phyloP scores from a whole-genome alignment of 2,797 vertebrate species.

The Enteromius argenteus region DNA sequence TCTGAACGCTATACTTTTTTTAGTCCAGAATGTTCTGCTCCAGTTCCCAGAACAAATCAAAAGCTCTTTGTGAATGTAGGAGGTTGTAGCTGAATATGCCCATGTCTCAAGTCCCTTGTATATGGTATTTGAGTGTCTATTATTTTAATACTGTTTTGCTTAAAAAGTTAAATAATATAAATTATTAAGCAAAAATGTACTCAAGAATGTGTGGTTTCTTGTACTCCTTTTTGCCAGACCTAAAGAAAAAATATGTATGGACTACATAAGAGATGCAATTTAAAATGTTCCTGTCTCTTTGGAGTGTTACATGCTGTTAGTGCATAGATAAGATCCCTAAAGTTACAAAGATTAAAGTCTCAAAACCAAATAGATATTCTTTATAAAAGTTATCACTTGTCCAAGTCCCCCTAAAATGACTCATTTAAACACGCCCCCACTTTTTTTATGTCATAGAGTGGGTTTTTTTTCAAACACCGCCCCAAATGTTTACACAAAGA shows the following conservation, averaged over 20 bases:
- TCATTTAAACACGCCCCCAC: no score
- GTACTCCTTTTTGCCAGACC: not conserved
- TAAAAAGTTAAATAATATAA: not conserved
- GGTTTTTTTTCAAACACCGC: no score
- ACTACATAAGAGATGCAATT: not conserved
- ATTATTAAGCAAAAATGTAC: not conserved
- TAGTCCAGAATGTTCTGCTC: constrained; percentile 54
- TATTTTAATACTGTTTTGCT: not conserved
- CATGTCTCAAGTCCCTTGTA: not conserved
- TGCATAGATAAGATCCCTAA: no score
- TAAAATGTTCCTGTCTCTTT: no score
- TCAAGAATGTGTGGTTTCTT: not conserved
- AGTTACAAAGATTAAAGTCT: no score
- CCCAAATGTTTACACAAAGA: no score
- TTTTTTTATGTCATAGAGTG: no score
- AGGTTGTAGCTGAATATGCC: constrained; percentile 17
- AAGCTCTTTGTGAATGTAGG: constrained; percentile 52
- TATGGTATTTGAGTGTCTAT: not conserved
- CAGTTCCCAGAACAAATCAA: constrained; percentile 50
- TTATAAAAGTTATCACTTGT: no score
- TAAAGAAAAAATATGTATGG: not conserved
- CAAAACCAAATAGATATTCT: no score
- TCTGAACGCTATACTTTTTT: constrained; percentile 38
- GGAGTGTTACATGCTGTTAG: no score
- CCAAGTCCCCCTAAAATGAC: no score